These are phyloP conservation scores for Mus spicilegus DNA, from an alignment of 2,113 vertebrate species.

Conservation along the genomic window DNA sequence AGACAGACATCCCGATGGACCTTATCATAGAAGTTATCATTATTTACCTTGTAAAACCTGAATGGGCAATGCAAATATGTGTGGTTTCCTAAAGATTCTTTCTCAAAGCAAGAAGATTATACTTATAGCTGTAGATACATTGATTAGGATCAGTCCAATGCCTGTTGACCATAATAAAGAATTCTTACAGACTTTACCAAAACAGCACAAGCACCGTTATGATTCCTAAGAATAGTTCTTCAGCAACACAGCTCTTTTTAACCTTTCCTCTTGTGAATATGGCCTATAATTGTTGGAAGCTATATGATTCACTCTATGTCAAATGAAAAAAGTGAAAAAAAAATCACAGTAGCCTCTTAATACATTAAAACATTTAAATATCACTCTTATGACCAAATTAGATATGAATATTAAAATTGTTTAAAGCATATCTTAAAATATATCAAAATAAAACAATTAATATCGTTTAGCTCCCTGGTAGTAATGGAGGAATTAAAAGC, in stretches of 20 bases:
- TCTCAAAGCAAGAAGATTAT: neutral
- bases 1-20: constrained; percentile 27
- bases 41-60: constrained; percentile 41
- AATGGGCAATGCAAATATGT: neutral
- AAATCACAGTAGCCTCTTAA: constrained; percentile 10
- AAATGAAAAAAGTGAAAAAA: constrained; percentile 46
- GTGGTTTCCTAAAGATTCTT: neutral
- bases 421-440: neutral
- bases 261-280: neutral
- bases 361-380: neutral
- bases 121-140: neutral
- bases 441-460: neutral
- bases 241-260: neutral
- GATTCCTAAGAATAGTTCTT: neutral
- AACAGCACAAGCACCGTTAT: neutral
- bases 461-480: neutral
- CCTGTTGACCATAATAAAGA: neutral
- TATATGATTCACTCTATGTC: neutral
- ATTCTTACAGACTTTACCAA: constrained; percentile 1
- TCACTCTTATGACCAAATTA: neutral
- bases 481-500: neutral
- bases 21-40: neutral
- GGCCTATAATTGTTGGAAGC: neutral
- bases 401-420: neutral
- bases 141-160: neutral